Base-by-base conservation (phyloP, 2,888 invertebrate genomes). In the Parasteatoda lunata region DNA sequence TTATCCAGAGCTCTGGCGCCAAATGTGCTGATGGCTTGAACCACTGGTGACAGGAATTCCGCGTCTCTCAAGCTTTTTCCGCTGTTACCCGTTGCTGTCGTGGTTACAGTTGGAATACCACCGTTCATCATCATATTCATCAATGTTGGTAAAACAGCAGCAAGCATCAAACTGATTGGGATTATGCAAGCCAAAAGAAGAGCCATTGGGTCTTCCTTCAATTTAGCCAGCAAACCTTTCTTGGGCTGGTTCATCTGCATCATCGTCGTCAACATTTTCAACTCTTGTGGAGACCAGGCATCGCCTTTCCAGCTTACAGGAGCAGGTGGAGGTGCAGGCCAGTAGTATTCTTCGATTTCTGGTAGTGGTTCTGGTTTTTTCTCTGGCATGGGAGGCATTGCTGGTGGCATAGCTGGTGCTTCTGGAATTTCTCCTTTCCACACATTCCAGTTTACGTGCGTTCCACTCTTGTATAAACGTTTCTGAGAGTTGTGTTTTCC, bases 121-220 rank as follows among this genome's bases (percentile, higher is more conserved):
- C 75, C 70, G 5, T 72, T 88, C 88, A 88, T 88, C 83, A 83
- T 83, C 84, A 84, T 84, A 47, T 88, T 88, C 59, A 83, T 68
- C 30, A 88, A 47, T 3, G 83, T 76, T 9, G 88, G 88, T 9
- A 88, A 47, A 48, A 82, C 82, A 6, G 83, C 79, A 4, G 88
- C 88, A 11, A 88, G 76, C 15, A 88, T 54, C n/a, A 88, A 69
- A n/a, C 70, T 79, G 54, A 88, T 13, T 1, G 88, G 88, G 13
- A 88, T 9, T 49, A 75, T 51, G 13, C 71, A 75, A 6, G 77
- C 82, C 9, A 88, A 48, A 13, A 88, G 79, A 54, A 79, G 30
- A 0, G 78, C 54, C 4, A 69, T 65, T 8, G 88, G 88, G 4
- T 88, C 88, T 47, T 78, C 65, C 11, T 45, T 51, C 11, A 88